phyloP scores from a whole-genome alignment of 2,888 invertebrate species.

The Coremacera marginata region DNA sequence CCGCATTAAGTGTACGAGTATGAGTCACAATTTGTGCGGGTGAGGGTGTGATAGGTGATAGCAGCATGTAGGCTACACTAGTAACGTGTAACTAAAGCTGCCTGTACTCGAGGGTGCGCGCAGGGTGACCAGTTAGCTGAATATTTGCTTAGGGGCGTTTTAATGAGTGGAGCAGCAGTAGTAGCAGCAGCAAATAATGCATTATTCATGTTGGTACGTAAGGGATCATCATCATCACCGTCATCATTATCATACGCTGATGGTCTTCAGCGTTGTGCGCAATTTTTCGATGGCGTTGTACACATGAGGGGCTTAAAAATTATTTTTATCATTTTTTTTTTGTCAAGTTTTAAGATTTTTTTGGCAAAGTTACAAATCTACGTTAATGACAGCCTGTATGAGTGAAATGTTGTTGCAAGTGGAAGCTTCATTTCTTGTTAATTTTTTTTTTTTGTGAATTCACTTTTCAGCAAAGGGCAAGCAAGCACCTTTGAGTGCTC shows the following conservation, averaged over 20 bases:
- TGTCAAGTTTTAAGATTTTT: not conserved
- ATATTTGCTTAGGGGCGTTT: constrained; percentile 40
- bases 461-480: not conserved
- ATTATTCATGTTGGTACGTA: constrained; percentile 37
- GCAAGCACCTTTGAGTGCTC: not conserved
- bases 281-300: constrained; percentile 6
- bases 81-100: not conserved
- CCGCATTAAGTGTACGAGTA: constrained; percentile 37
- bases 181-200: constrained; percentile 25
- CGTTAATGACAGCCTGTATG: constrained; percentile 12
- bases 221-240: constrained; percentile 3
- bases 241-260: constrained; percentile 15
- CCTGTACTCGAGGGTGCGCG: not conserved
- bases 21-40: constrained; percentile 43
- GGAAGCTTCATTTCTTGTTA: not conserved
- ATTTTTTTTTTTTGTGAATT: not conserved
- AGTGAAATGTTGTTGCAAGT: not conserved
- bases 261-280: constrained; percentile 11
- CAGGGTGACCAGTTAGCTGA: constrained; percentile 24
- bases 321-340: not conserved
- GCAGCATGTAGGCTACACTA: not conserved
- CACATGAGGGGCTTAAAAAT: constrained; percentile 12
- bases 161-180: constrained; percentile 43
- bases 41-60: not conserved
- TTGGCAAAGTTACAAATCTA: not conserved